Percentiles rank a stretch among this genome's conserved stretches.
Conservation (phyloP, 2,797 vertebrate species). For the Gastrophryne carolinensis region DNA sequence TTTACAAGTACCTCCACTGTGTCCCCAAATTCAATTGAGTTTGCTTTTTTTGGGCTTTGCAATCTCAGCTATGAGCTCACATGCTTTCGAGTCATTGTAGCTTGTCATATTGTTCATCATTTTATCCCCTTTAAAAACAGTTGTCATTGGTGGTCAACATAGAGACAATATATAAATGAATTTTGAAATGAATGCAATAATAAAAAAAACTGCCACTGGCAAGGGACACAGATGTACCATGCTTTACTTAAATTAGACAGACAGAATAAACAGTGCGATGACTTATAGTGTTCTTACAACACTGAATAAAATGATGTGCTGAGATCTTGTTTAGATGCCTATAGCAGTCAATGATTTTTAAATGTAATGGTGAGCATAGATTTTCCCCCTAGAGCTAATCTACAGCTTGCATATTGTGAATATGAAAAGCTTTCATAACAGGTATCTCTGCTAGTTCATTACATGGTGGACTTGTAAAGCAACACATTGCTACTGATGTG, state of each 20-base stretch:
- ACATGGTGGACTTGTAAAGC: too few species aligned
- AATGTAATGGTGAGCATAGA: not conserved
- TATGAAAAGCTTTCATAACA: too few species aligned
- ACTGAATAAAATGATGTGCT: not conserved
- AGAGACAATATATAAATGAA: not conserved
- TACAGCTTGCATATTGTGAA: too few species aligned
- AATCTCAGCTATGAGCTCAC: too few species aligned
- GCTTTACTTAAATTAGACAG: not conserved
- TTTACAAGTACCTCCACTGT: too few species aligned
- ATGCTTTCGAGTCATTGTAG: not conserved
- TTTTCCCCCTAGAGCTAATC: not conserved
- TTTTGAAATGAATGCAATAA: not conserved
- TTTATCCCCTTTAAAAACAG: not conserved
- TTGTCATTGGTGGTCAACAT: not conserved
- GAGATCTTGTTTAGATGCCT: not conserved
- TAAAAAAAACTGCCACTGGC: not conserved
- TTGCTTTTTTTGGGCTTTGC: too few species aligned
- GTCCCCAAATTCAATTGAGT: too few species aligned
- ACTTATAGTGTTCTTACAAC: not conserved
- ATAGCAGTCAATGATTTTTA: not conserved
- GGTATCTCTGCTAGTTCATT: too few species aligned
- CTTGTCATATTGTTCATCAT: not conserved
- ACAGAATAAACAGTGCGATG: not conserved
- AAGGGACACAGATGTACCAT: not conserved
- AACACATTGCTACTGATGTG: too few species aligned